Conservation (phyloP, 2,797 vertebrate species). For the Arrhamphus sclerolepis region DNA sequence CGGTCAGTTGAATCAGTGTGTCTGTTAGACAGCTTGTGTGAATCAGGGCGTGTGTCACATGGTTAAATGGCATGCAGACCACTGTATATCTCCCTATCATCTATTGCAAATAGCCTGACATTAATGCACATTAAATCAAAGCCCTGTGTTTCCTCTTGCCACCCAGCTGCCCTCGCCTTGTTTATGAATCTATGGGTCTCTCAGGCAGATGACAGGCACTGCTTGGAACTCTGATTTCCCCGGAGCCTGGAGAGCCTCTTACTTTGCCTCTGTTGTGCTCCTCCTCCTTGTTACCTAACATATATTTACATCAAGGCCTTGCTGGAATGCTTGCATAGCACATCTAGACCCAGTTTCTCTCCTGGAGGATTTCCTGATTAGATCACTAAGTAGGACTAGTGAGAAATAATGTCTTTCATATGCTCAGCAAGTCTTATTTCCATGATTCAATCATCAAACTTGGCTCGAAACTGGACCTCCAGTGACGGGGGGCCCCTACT, state of each 20-base stretch:
- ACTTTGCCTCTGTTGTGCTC: slow-evolving; percentile 42
- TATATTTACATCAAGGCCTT: slow-evolving; percentile 53
- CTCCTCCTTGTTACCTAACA: slow-evolving; percentile 58
- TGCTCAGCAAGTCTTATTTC: slow-evolving; percentile 53
- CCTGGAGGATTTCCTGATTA: slow-evolving; percentile 58
- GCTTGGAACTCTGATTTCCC: slow-evolving; percentile 60
- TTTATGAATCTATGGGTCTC: slow-evolving; percentile 60
- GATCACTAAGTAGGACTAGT: slow-evolving; percentile 51
- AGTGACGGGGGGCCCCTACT: slow-evolving; percentile 51
- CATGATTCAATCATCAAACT: slow-evolving; percentile 55
- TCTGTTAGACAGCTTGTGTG: slow-evolving; percentile 61
- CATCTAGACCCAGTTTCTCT: slow-evolving; percentile 60
- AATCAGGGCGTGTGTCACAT: slow-evolving; percentile 68
- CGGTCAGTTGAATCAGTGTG: slow-evolving; percentile 31
- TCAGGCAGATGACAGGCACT: slow-evolving; percentile 26
- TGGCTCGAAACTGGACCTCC: slow-evolving; percentile 62
- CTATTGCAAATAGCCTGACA: slow-evolving; percentile 68
- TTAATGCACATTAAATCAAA: slow-evolving; percentile 72
- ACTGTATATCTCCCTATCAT: slow-evolving; percentile 70
- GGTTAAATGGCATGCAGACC: slow-evolving; percentile 74
- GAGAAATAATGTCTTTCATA: slow-evolving; percentile 61
- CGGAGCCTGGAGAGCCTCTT: slow-evolving; percentile 36
- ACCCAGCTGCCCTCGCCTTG: slow-evolving; percentile 45
- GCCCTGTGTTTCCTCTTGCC: slow-evolving; percentile 28
- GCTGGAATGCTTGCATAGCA: slow-evolving; percentile 53